These are phyloP conservation scores for Elysia chlorotica DNA, from an alignment of 1,140 invertebrate species.

Conservation along the genomic window DNA sequence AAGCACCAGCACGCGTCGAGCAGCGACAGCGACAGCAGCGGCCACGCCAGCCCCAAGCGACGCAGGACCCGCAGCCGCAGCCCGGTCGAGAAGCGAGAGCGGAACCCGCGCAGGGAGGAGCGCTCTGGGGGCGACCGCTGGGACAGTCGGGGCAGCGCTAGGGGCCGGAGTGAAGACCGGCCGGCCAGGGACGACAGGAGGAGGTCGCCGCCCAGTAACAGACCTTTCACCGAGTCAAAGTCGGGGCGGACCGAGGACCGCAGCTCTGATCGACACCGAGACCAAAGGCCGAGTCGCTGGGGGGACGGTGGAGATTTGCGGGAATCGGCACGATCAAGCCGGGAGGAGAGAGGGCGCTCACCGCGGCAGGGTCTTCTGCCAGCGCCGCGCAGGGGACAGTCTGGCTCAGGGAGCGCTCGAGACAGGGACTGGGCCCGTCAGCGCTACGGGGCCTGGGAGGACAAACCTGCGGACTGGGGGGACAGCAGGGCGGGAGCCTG, in stretches of 20 bases:
- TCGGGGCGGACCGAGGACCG: neutral
- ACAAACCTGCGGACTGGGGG: no score
- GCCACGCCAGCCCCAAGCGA: neutral
- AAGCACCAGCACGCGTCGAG: constrained; percentile 10
- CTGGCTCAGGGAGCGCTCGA: no score
- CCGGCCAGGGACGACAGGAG: neutral
- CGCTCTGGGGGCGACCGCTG: neutral
- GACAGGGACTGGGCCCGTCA: no score
- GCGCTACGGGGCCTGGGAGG: no score
- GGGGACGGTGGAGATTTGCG: no score
- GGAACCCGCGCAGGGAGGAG: constrained; percentile 3
- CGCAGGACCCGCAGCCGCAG: constrained; percentile 1
- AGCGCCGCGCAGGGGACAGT: no score
- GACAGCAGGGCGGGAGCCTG: no score
- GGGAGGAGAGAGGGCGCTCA: no score
- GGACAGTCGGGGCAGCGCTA: neutral
- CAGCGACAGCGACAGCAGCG: constrained; percentile 16
- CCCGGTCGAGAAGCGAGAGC: neutral
- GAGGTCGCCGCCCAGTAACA: neutral
- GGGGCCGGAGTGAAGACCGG: neutral
- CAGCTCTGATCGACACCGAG: no score
- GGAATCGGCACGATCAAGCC: no score
- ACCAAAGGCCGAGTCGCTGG: neutral
- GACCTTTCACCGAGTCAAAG: constrained; percentile 1
- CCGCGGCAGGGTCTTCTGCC: no score